phyloP scores from a whole-genome alignment of 2,113 vertebrate species.

The Eurystomus gularis region DNA sequence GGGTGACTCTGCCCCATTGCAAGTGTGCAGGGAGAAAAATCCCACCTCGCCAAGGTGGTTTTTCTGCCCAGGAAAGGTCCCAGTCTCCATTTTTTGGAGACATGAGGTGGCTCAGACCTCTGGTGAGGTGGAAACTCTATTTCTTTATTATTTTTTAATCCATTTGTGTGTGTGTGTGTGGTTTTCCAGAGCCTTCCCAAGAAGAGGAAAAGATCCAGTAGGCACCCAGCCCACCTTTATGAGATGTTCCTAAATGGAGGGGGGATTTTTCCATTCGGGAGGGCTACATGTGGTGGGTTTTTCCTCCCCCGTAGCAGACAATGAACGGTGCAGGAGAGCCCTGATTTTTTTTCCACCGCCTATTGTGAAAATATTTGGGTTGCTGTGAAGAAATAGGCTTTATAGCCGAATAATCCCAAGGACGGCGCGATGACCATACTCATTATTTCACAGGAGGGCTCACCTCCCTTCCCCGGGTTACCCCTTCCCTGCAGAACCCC shows the following conservation, averaged over 20 bases:
- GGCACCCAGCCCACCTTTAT: neutral
- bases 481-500: neutral
- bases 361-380: neutral
- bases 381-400: neutral
- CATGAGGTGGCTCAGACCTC: neutral
- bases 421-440: neutral
- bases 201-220: neutral
- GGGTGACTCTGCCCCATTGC: neutral
- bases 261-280: neutral
- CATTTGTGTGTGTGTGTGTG: rapidly evolving
- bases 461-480: neutral
- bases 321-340: neutral
- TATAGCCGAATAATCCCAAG: neutral
- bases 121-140: neutral
- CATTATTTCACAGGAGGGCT: neutral
- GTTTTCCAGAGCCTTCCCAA: neutral
- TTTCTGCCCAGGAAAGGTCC: neutral
- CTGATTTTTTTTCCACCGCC: neutral
- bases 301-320: neutral
- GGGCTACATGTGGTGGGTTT: neutral
- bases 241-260: neutral
- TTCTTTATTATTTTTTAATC: neutral
- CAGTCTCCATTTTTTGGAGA: neutral
- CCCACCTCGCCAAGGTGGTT: neutral
- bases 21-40: neutral